phyloP scores from a whole-genome alignment of 2,113 vertebrate genomes.

The Oreochromis aureus region DNA sequence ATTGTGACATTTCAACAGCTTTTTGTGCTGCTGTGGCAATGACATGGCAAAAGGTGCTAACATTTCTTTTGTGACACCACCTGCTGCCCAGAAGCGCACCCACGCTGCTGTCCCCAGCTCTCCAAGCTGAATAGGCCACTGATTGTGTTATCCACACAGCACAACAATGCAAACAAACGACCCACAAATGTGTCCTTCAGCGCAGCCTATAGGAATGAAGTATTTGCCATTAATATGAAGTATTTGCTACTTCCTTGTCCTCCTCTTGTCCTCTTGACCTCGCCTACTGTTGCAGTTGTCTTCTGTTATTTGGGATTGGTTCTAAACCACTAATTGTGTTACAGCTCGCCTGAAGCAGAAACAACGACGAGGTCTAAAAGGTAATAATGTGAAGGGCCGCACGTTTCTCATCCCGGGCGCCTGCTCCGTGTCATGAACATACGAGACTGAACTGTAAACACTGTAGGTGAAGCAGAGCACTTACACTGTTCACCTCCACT shows the following conservation, averaged over 20 bases:
- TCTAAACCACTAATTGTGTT: not conserved
- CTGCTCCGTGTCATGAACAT: not conserved
- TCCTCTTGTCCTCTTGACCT: not conserved
- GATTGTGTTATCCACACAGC: not conserved
- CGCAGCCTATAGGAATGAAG: not conserved
- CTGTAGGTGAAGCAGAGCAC: not conserved
- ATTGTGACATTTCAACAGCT: not conserved
- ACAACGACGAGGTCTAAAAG: not conserved
- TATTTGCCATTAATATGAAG: not conserved
- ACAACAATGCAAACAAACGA: not conserved
- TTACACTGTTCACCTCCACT: not conserved
- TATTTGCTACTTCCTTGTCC: not conserved
- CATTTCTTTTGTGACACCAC: not conserved
- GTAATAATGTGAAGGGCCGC: not conserved
- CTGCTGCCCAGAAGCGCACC: not conserved
- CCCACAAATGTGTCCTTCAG: not conserved
- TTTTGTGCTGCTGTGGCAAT: not conserved
- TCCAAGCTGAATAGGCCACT: not conserved
- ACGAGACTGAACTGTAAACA: not conserved
- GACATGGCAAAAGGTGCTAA: not conserved
- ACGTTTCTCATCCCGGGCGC: not conserved
- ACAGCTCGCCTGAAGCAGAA: not conserved
- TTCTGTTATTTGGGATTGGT: not conserved
- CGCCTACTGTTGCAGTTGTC: not conserved
- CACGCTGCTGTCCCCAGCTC: not conserved